Conservation (phyloP, 2,113 vertebrate genomes). For the Pedetes capensis region DNA sequence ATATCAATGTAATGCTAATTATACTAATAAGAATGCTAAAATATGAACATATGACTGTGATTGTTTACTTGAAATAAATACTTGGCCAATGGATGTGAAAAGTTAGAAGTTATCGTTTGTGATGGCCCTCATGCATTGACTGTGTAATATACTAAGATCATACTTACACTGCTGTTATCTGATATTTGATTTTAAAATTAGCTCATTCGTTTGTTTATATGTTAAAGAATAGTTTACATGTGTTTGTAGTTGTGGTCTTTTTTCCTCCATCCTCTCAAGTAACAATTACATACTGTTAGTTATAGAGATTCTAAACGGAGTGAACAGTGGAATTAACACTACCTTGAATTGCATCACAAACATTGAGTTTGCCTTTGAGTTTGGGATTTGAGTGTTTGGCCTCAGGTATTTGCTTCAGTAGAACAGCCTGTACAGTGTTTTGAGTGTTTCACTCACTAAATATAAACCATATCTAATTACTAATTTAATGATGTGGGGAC, state of each 20-base stretch:
- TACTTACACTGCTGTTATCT: neutral
- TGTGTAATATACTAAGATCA: neutral
- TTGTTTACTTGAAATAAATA: neutral
- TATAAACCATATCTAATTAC: neutral
- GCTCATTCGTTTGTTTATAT: neutral
- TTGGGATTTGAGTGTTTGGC: no score
- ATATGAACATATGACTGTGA: neutral
- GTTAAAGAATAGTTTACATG: neutral
- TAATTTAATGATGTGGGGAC: neutral
- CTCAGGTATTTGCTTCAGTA: neutral
- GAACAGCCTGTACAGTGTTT: neutral
- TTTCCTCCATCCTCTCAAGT: neutral
- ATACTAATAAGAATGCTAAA: neutral
- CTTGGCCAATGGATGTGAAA: neutral
- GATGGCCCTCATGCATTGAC: neutral
- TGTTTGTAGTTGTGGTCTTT: neutral
- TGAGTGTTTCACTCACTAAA: constrained; percentile 36
- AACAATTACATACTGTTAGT: neutral
- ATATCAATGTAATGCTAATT: neutral
- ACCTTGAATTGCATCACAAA: neutral
- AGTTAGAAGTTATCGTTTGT: neutral
- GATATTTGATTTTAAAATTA: neutral
- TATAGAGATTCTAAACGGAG: neutral
- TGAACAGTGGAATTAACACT: neutral
- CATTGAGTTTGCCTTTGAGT: neutral